Percentiles rank a stretch among this genome's conserved stretches.
Conservation (phyloP, 2,113 vertebrate species). For the Tetrax tetrax region DNA sequence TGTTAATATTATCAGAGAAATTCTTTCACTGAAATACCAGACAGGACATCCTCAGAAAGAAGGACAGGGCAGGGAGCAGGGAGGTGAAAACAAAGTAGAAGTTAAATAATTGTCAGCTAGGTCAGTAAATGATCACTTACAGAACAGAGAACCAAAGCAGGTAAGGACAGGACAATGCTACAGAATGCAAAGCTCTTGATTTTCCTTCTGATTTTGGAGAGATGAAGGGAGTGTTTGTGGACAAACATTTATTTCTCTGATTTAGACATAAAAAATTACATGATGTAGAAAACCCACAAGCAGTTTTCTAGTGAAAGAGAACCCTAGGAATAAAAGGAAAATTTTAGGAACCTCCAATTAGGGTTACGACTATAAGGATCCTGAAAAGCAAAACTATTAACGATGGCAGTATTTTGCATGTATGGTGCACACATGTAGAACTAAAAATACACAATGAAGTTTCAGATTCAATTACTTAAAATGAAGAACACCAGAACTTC, state of each 20-base stretch:
- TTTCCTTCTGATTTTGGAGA: not conserved
- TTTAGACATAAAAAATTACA: not conserved
- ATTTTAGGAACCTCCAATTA: not conserved
- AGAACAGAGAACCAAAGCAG: not conserved
- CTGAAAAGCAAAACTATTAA: not conserved
- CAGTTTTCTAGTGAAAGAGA: not conserved
- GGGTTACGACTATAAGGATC: not conserved
- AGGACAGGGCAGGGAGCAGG: not conserved
- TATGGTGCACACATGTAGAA: not conserved
- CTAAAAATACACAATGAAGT: not conserved
- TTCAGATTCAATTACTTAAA: not conserved
- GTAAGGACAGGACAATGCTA: not conserved
- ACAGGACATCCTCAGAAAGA: not conserved
- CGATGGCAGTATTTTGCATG: not conserved
- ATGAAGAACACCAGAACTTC: not conserved
- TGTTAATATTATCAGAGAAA: not conserved
- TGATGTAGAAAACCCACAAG: not conserved
- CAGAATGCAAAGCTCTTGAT: not conserved
- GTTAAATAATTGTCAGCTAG: not conserved
- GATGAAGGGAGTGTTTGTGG: not conserved
- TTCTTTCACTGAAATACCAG: not conserved
- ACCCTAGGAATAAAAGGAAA: not conserved
- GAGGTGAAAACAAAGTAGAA: not conserved
- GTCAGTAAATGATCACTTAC: not conserved
- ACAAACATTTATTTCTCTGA: not conserved